Evolutionary conservation across 2,888 invertebrate species (phyloP).

Genomic region (Eueremaeus valkanovi): DNA sequence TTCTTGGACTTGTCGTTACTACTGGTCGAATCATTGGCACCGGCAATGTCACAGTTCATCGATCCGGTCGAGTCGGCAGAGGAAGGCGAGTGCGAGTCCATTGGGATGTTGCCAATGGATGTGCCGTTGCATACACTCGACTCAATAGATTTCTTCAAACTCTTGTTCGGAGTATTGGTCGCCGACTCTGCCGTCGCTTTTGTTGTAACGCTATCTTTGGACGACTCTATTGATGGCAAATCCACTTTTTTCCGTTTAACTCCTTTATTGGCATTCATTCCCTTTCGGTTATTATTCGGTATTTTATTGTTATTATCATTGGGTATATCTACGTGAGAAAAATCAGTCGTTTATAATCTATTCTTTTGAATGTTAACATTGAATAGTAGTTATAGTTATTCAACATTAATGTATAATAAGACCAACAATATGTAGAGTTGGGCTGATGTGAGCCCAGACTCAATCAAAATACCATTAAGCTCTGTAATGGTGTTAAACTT

Average conservation of each 20-base stretch:
- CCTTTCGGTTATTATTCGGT: too few species aligned
- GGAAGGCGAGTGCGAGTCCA: not conserved
- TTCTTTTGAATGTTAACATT: too few species aligned
- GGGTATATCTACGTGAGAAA: not conserved
- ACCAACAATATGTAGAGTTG: not conserved
- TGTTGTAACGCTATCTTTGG: not conserved
- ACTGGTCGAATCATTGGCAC: conserved; percentile 38
- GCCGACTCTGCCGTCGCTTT: not conserved
- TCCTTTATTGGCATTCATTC: conserved; percentile 2
- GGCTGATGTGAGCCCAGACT: conserved; percentile 6
- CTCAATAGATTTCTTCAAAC: not conserved
- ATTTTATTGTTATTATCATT: conserved; percentile 12
- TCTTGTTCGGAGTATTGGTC: not conserved
- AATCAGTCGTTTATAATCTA: not conserved
- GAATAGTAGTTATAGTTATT: too few species aligned
- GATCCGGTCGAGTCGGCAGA: not conserved
- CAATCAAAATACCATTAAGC: conserved; percentile 14
- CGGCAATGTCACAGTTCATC: conserved; percentile 12
- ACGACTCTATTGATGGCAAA: not conserved
- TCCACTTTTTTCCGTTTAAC: conserved; percentile 21
- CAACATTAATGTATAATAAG: not conserved
- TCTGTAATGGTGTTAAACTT: not conserved
- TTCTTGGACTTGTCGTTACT: conserved; percentile 49
- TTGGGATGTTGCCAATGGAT: not conserved
- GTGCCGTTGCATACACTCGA: not conserved